Evolutionary conservation across 2,113 vertebrate species (phyloP).

Genomic region (Aptenodytes forsteri): DNA sequence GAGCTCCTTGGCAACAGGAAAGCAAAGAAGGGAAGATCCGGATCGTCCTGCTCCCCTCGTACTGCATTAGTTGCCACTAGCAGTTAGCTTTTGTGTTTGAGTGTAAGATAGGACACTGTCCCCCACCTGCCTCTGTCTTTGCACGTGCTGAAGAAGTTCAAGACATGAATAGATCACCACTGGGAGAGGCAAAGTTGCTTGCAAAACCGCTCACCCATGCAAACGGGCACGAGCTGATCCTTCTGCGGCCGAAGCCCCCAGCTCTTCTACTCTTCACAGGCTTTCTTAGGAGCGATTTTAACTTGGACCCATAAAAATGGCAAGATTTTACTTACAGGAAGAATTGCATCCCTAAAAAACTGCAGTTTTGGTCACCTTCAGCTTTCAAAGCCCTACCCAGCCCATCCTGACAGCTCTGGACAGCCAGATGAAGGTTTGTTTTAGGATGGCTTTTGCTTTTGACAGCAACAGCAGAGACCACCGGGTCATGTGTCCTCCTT

Average conservation of each 20-base stretch:
- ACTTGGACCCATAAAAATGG: not conserved
- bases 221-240: not conserved
- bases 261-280: constrained; percentile 6
- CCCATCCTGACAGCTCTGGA: not conserved
- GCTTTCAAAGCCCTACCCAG: not conserved
- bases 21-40: not conserved
- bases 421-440: not conserved
- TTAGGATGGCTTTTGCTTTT: not conserved
- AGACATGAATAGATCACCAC: not conserved
- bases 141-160: not conserved
- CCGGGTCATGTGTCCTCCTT: accelerated
- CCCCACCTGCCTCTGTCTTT: not conserved
- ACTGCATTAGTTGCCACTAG: not conserved
- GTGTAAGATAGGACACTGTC: not conserved
- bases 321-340: not conserved
- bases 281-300: constrained; percentile 47
- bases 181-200: not conserved
- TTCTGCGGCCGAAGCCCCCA: not conserved
- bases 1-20: accelerated
- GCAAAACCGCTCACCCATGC: not conserved
- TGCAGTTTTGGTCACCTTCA: not conserved
- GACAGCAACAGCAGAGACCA: not conserved
- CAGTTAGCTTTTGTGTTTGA: not conserved
- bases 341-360: not conserved
- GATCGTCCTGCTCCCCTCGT: not conserved